Percentiles rank a stretch among this genome's conserved stretches.
Evolutionary conservation across 2,888 invertebrate genomes (phyloP).

Genomic region (Stenodema calcarata): DNA sequence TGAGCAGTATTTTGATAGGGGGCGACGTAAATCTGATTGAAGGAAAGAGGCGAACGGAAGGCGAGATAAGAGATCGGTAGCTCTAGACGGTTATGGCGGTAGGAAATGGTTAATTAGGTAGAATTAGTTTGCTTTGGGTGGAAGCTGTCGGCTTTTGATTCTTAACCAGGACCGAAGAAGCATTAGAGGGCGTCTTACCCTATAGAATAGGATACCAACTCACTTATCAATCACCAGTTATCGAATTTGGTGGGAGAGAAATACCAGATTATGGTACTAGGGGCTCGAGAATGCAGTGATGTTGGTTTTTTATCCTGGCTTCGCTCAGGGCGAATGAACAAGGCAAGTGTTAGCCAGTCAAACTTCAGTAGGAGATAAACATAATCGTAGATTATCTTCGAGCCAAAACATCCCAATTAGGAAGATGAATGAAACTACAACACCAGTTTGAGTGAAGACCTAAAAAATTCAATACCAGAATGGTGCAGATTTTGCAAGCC

Average conservation of each 20-base stretch:
- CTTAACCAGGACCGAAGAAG: background rate
- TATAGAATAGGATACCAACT: background rate
- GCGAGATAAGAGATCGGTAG: constrained; percentile 24
- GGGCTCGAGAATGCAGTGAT: background rate
- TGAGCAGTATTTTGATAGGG: constrained; percentile 26
- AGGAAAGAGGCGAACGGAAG: constrained; percentile 13
- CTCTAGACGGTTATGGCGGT: constrained; percentile 15
- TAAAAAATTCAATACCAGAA: too few relatives aligned
- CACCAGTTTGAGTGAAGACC: too few relatives aligned
- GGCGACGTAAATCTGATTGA: constrained; percentile 32
- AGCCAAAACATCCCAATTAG: too few relatives aligned
- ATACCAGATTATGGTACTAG: background rate
- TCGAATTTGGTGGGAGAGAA: background rate
- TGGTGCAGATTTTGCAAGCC: too few relatives aligned
- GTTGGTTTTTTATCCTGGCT: background rate
- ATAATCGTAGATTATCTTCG: too few relatives aligned
- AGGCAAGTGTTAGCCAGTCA: too few relatives aligned
- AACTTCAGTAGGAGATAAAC: too few relatives aligned
- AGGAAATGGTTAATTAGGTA: constrained; percentile 34
- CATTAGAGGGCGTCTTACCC: background rate
- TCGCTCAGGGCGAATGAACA: background rate
- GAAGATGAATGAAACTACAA: too few relatives aligned
- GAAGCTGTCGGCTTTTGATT: constrained; percentile 7
- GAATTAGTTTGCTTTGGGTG: constrained; percentile 29
- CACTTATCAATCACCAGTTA: background rate